phyloP scores from a whole-genome alignment of 2,797 vertebrate species.

The Crenichthys baileyi region DNA sequence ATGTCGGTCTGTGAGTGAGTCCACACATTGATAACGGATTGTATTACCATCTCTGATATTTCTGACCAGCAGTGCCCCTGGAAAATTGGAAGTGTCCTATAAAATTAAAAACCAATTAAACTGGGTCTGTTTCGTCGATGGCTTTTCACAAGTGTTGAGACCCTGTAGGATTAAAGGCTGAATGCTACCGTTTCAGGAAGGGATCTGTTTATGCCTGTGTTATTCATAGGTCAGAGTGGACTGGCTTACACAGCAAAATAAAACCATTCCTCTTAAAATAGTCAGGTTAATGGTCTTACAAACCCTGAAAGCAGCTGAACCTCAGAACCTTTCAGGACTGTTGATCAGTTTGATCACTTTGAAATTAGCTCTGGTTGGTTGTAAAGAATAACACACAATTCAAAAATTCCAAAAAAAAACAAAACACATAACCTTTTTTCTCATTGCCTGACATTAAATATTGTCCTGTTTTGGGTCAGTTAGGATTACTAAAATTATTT shows the following conservation, averaged over 20 bases:
- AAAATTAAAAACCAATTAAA: slow-evolving; percentile 72
- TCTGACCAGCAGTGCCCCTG: slow-evolving; percentile 51
- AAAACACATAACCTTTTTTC: too few species aligned
- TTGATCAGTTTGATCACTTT: too few species aligned
- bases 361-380: too few species aligned
- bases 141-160: slow-evolving; percentile 44
- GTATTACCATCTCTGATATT: slow-evolving; percentile 56
- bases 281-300: too few species aligned
- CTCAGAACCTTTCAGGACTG: too few species aligned
- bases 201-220: background rate
- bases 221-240: slow-evolving; percentile 4
- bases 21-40: slow-evolving; percentile 54
- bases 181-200: slow-evolving; percentile 41
- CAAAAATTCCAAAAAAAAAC: too few species aligned
- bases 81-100: slow-evolving; percentile 58
- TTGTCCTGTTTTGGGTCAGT: too few species aligned
- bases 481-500: too few species aligned
- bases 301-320: too few species aligned
- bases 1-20: slow-evolving; percentile 14
- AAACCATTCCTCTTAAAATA: background rate
- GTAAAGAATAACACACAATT: too few species aligned
- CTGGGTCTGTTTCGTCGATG: slow-evolving; percentile 56
- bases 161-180: slow-evolving; percentile 33
- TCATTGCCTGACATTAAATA: too few species aligned
- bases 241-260: background rate